Evolutionary conservation across 1,140 invertebrate genomes (phyloP).

Genomic region (Saccostrea cuccullata): DNA sequence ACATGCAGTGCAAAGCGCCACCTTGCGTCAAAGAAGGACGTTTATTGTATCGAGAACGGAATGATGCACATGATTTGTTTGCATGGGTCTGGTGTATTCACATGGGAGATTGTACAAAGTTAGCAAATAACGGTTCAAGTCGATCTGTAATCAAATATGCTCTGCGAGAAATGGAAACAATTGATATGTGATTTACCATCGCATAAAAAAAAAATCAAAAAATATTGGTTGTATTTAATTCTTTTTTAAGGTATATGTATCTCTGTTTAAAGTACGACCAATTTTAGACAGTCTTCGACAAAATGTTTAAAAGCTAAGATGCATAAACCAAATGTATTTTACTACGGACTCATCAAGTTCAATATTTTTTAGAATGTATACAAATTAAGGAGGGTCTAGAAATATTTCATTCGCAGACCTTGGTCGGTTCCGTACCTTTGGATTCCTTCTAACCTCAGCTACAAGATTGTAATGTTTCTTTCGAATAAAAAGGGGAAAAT

Average conservation of each 20-base stretch:
- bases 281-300: too few relatives aligned
- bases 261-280: too few relatives aligned
- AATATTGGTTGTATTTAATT: not conserved
- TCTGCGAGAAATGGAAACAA: not conserved
- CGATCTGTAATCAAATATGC: constrained; percentile 25
- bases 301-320: too few relatives aligned
- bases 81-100: not conserved
- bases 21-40: not conserved
- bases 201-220: not conserved
- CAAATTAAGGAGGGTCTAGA: too few relatives aligned
- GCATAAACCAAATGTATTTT: too few relatives aligned
- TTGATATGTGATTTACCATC: not conserved
- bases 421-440: too few relatives aligned
- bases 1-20: not conserved
- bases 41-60: not conserved
- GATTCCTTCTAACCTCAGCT: too few relatives aligned
- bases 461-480: too few relatives aligned
- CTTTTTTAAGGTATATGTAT: not conserved
- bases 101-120: not conserved
- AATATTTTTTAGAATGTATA: too few relatives aligned
- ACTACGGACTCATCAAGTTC: too few relatives aligned
- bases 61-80: constrained; percentile 12
- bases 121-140: constrained; percentile 2
- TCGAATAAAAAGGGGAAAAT: too few relatives aligned
- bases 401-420: too few relatives aligned